A percentile compares a stretch with the other conserved stretches of the same genome.
Conservation (phyloP, 2,797 vertebrate species). For the Liasis olivaceus region DNA sequence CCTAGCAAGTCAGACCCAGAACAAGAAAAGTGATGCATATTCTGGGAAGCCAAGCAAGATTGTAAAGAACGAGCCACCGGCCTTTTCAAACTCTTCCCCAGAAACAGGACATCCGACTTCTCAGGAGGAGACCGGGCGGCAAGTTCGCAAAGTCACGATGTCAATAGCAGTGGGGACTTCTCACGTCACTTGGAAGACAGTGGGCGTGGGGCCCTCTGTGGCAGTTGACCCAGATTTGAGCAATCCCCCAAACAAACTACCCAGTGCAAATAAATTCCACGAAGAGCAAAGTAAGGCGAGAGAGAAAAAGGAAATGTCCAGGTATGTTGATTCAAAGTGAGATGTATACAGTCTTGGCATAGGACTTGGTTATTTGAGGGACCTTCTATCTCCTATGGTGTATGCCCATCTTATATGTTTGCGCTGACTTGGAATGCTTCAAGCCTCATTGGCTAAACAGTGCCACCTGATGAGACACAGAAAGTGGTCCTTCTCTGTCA, state of each 20-base stretch:
- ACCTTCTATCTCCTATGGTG: neutral
- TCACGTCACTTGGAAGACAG: neutral
- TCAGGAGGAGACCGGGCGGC: neutral
- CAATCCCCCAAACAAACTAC: neutral
- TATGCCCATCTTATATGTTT: neutral
- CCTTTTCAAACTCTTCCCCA: neutral
- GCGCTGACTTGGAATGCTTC: neutral
- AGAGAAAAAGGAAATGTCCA: neutral
- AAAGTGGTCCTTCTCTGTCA: neutral
- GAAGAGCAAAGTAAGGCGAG: neutral
- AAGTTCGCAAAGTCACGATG: neutral
- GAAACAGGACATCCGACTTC: neutral
- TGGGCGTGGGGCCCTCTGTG: neutral
- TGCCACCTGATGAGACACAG: neutral
- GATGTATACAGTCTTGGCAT: neutral
- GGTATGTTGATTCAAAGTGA: neutral
- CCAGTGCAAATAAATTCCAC: neutral
- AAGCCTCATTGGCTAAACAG: neutral
- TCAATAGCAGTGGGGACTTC: slow-evolving; percentile 2
- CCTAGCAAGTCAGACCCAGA: neutral
- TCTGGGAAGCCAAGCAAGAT: neutral
- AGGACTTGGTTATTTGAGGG: neutral
- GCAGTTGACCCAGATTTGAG: neutral
- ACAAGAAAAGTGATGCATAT: neutral
- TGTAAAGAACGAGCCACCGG: neutral